phyloP scores from a whole-genome alignment of 2,797 vertebrate genomes.

The Hyperoplus lanceolatus region DNA sequence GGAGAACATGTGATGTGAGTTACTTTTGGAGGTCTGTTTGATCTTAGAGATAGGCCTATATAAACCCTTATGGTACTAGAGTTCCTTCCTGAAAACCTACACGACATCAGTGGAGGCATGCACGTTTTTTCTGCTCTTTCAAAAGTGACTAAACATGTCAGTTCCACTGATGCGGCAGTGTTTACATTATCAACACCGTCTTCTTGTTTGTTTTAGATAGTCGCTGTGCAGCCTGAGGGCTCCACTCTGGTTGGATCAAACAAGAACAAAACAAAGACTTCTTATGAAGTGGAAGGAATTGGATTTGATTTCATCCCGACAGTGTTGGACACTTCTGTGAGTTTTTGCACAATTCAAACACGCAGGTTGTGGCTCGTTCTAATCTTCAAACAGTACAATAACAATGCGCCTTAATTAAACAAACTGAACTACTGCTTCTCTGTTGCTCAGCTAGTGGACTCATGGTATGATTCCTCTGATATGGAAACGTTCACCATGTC shows the following conservation, averaged over 20 bases:
- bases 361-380: background rate
- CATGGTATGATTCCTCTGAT: constrained; percentile 91
- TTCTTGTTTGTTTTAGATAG: constrained; percentile 80
- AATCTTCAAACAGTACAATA: too few relatives aligned
- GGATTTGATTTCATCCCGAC: constrained; percentile 94
- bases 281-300: constrained; percentile 78
- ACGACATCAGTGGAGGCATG: background rate
- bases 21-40: too few relatives aligned
- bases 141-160: background rate
- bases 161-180: too few relatives aligned
- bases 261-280: constrained; percentile 77
- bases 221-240: constrained; percentile 92
- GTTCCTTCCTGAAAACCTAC: background rate
- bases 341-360: background rate
- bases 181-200: background rate
- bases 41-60: background rate
- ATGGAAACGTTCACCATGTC: constrained; percentile 88
- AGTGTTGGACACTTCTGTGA: constrained; percentile 76
- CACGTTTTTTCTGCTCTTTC: background rate
- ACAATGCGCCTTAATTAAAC: background rate
- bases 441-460: constrained; percentile 86
- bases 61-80: background rate
- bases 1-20: background rate
- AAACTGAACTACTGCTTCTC: background rate
- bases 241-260: constrained; percentile 89